Evolutionary conservation across 1,140 invertebrate genomes (phyloP), one percentile per base, ranked within the genome.

Genomic region (Uloborus diversus): DNA sequence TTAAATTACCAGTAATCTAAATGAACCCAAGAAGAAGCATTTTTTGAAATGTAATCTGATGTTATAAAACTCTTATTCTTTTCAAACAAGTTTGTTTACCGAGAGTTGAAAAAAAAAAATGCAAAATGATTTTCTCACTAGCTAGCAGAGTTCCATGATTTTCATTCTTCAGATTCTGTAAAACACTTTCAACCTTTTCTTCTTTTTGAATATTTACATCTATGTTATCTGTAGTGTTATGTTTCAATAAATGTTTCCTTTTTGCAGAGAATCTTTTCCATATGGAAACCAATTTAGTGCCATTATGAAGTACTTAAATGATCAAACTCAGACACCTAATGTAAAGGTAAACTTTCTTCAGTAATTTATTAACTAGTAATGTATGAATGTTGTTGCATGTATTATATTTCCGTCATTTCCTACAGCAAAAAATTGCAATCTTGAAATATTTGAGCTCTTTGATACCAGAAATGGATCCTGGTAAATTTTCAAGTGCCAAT

Each of bases 241-340:
- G 5, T 17, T 7, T 30, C 2, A 61, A 69, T 35, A 70, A 62
- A 71, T 76, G 27, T 30, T 25, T 84, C 76, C 81, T 82, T 70
- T 27, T 86, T 86, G 14, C 85, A 91, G 91, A 82, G 90, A 90
- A 33, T 89, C 88, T 61, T 93, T 93, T 85, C 87, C 90, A n/a
- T 88, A 86, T 73, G 89, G 92, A 79, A 87, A 90, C 68, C 89
- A 92, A 83, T 88, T 93, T 83, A 88, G 88, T 71, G 89, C 89
- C 51, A 87, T 93, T 42, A 89, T 90, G 82, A 88, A 93, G 85
- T 96, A 96, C 87, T 88, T 98, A 20, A 92, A 92, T 56, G 96
- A 98, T 88, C 91, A 93, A 14, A 94, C 95, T 9, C 94, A 97
- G 86, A 96, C 94, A 14, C 95, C 94, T 2, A 96, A 94, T 83